Evolutionary conservation across 1,140 invertebrate species (phyloP).

Genomic region (Propsilocerus akamusi): DNA sequence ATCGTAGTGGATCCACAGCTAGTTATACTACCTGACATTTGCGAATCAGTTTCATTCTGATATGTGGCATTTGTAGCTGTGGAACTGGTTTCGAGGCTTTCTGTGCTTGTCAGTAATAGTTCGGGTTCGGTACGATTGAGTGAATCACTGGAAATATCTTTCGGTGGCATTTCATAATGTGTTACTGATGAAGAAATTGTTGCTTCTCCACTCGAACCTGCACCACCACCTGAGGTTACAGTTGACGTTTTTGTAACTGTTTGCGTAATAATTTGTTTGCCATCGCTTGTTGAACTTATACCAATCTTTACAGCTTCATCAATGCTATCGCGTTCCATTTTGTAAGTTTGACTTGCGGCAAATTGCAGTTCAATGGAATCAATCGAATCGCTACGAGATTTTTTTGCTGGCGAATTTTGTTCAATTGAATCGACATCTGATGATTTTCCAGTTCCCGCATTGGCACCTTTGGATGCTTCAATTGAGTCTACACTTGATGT

Average conservation of each 20-base stretch:
- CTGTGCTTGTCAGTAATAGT: constrained; percentile 42
- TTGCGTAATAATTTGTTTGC: constrained; percentile 27
- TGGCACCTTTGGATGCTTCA: constrained; percentile 28
- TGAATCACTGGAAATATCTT: constrained; percentile 21
- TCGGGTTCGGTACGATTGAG: constrained; percentile 27
- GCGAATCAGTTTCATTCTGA: constrained; percentile 61
- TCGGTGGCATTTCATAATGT: not conserved
- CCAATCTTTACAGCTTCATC: constrained; percentile 15
- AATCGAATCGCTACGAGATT: constrained; percentile 31
- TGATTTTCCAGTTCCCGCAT: constrained; percentile 13
- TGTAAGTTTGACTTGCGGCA: constrained; percentile 16
- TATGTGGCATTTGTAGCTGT: constrained; percentile 65
- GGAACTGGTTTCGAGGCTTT: constrained; percentile 49
- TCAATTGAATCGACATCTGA: constrained; percentile 20
- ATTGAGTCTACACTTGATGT: constrained; percentile 42
- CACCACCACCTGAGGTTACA: constrained; percentile 22
- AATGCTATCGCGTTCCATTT: not conserved
- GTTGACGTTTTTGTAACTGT: constrained; percentile 27
- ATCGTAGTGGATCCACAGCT: constrained; percentile 29
- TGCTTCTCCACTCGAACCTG: constrained; percentile 7
- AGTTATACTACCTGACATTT: constrained; percentile 63
- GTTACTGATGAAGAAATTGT: not conserved
- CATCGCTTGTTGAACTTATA: constrained; percentile 13
- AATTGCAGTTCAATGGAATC: constrained; percentile 30
- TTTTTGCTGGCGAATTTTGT: constrained; percentile 17